phyloP scores from a whole-genome alignment of 2,888 invertebrate genomes.

The Cryptocheilus praepositus region DNA sequence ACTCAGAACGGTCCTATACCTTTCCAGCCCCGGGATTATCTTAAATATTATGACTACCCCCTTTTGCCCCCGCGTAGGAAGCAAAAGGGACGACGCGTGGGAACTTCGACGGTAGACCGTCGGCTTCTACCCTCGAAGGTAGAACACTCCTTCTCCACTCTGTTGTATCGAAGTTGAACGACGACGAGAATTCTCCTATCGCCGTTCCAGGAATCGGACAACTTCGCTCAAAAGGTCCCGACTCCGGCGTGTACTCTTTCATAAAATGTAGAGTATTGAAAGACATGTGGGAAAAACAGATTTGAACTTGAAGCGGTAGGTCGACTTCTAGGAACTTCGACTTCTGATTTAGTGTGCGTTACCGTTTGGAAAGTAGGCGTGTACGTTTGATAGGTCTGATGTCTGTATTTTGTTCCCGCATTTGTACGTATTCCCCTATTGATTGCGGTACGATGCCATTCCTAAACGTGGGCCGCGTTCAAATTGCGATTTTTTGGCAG shows the following conservation, averaged over 20 bases:
- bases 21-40: constrained; percentile 53
- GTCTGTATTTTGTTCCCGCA: background rate
- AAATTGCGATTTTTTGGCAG: background rate
- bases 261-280: too few relatives aligned
- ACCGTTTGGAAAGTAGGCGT: background rate
- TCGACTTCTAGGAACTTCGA: too few relatives aligned
- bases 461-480: too few relatives aligned
- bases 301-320: too few relatives aligned
- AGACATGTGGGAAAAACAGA: too few relatives aligned
- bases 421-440: background rate
- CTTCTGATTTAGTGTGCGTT: background rate
- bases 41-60: constrained; percentile 63
- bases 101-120: constrained; percentile 34
- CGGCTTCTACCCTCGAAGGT: constrained; percentile 33
- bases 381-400: background rate
- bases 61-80: constrained; percentile 26
- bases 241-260: too few relatives aligned
- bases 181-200: constrained; percentile 6
- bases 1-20: constrained; percentile 31
- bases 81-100: constrained; percentile 40
- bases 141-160: constrained; percentile 11
- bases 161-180: background rate
- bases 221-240: too few relatives aligned
- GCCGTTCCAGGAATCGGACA: constrained; percentile 3
- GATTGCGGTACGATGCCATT: too few relatives aligned